Evolutionary conservation across 2,113 vertebrate species (phyloP).

Genomic region (Sprattus sprattus): DNA sequence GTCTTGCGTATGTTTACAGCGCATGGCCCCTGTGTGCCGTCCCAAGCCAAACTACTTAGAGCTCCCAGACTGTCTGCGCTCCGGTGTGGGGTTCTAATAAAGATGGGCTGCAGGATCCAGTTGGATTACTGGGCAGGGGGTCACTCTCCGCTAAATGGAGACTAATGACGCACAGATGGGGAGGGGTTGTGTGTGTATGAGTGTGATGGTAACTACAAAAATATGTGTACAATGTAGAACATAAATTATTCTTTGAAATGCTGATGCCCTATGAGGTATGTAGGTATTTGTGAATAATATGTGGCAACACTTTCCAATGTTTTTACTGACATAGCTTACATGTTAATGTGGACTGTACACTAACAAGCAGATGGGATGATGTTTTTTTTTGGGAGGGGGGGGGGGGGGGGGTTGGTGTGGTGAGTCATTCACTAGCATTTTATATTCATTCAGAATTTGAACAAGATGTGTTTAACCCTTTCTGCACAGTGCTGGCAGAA

Average conservation of each 20-base stretch:
- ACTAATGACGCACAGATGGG: background rate
- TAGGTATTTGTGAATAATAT: background rate
- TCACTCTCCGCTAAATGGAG: background rate
- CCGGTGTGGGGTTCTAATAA: background rate
- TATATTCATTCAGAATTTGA: background rate
- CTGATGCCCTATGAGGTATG: background rate
- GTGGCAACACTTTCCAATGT: background rate
- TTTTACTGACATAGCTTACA: background rate
- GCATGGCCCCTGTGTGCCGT: background rate
- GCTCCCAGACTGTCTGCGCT: background rate
- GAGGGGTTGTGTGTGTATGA: background rate
- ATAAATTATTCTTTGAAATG: background rate
- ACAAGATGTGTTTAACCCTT: background rate
- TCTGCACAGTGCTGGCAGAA: background rate
- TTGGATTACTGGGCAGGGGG: background rate
- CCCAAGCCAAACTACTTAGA: background rate
- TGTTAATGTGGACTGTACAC: background rate
- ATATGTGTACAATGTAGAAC: background rate
- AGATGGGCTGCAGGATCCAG: background rate
- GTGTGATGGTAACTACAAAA: background rate
- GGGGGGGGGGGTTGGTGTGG: background rate
- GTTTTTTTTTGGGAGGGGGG: background rate
- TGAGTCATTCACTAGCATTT: background rate
- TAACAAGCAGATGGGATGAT: background rate
- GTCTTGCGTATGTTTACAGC: background rate